Percentiles rank a stretch among this genome's conserved stretches.
These are phyloP conservation scores for Megaptera novaeangliae DNA, from an alignment of 2,113 vertebrate genomes.

Conservation along the genomic window DNA sequence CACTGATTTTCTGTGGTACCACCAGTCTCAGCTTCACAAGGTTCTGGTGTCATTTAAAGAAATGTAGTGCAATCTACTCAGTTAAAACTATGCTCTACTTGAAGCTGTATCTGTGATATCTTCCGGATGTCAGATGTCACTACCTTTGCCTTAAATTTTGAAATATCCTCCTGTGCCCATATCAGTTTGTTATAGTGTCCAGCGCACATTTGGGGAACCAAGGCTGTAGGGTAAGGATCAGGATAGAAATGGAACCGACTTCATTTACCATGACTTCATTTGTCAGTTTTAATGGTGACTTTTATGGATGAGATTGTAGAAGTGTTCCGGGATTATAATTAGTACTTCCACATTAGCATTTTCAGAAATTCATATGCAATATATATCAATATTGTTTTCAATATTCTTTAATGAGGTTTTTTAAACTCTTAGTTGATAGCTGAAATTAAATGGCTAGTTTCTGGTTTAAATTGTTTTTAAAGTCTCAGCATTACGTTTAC, in stretches of 20 bases:
- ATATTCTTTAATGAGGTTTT: neutral
- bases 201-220: neutral
- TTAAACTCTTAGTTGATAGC: neutral
- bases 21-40: neutral
- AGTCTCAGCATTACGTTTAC: constrained; percentile 1
- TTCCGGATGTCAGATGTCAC: neutral
- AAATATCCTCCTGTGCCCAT: neutral
- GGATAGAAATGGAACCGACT: neutral
- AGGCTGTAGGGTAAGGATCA: neutral
- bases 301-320: neutral
- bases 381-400: neutral
- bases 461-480: constrained; percentile 31
- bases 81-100: neutral
- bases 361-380: neutral
- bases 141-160: neutral
- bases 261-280: neutral
- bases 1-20: neutral
- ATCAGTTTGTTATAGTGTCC: neutral
- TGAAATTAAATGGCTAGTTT: neutral
- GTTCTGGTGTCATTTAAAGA: neutral
- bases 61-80: neutral
- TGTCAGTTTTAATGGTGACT: neutral
- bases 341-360: neutral
- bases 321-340: neutral
- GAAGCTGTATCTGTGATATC: neutral